Conservation (phyloP, 2,888 invertebrate genomes). For the Pseudoips prasinana region DNA sequence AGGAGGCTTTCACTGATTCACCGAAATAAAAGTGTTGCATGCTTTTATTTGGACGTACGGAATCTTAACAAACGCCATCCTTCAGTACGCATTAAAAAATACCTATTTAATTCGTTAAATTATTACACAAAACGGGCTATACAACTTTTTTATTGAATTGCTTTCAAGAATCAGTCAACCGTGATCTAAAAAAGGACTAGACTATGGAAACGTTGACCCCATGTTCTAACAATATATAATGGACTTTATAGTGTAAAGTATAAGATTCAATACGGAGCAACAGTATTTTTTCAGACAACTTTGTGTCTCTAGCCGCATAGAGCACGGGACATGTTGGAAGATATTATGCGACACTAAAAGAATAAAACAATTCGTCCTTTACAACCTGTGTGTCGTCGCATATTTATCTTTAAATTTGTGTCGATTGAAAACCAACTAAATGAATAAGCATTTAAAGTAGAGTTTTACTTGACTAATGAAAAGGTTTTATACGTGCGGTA, state of each 20-base stretch:
- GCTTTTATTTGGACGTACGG: too few relatives aligned
- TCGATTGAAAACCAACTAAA: slow-evolving; percentile 27
- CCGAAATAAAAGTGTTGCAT: too few relatives aligned
- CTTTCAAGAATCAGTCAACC: slow-evolving; percentile 35
- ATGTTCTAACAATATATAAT: neutral
- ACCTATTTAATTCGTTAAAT: too few relatives aligned
- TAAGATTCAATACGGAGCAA: slow-evolving; percentile 16
- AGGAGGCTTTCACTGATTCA: too few relatives aligned
- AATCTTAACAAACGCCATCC: too few relatives aligned
- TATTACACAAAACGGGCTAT: too few relatives aligned
- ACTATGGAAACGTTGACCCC: slow-evolving; percentile 30
- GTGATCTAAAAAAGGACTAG: slow-evolving; percentile 28
- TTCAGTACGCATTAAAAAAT: too few relatives aligned
- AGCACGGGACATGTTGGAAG: slow-evolving; percentile 59
- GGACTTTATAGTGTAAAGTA: neutral
- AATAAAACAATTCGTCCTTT: slow-evolving; percentile 46
- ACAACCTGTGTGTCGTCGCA: slow-evolving; percentile 54
- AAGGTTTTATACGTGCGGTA: slow-evolving; percentile 30
- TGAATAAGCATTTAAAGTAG: slow-evolving; percentile 19
- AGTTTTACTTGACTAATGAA: slow-evolving; percentile 14
- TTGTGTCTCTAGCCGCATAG: slow-evolving; percentile 53
- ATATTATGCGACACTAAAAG: slow-evolving; percentile 48
- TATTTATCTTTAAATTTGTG: slow-evolving; percentile 28
- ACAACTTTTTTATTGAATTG: slow-evolving; percentile 27
- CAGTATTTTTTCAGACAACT: slow-evolving; percentile 25